phyloP scores from a whole-genome alignment of 2,888 invertebrate species.

The Ecliptopera silaceata region DNA sequence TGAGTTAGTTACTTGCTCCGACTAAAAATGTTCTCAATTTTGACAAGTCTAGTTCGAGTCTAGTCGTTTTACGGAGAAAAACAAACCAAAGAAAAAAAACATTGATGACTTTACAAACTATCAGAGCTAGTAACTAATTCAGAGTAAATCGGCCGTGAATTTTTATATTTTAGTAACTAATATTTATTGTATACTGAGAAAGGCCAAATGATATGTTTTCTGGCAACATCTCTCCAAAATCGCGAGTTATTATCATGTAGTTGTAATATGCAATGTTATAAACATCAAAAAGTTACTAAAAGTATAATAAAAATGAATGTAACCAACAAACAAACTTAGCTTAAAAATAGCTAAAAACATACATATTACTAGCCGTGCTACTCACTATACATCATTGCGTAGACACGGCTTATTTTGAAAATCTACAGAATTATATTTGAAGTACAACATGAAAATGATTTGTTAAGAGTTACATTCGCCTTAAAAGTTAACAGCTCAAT shows the following conservation, averaged over 20 bases:
- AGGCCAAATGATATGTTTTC: conserved; percentile 81
- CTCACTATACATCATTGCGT: not conserved
- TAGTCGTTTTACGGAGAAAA: not conserved
- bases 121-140: conserved; percentile 21
- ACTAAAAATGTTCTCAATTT: not conserved
- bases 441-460: too few species aligned
- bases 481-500: conserved; percentile 2
- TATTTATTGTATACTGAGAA: conserved; percentile 65
- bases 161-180: conserved; percentile 42
- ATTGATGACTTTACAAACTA: not conserved
- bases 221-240: conserved; percentile 76
- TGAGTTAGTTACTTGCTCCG: conserved; percentile 21
- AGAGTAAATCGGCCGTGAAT: conserved; percentile 12
- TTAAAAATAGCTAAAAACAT: too few species aligned
- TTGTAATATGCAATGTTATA: conserved; percentile 68
- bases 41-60: not conserved
- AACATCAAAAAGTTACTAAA: conserved; percentile 34
- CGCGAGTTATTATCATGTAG: conserved; percentile 76
- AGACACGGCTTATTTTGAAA: not conserved
- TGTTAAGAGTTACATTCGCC: not conserved
- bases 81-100: not conserved
- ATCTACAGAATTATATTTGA: too few species aligned
- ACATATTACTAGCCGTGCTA: not conserved
- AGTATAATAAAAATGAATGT: not conserved
- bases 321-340: too few species aligned